Base-by-base conservation (phyloP, 1,140 invertebrate genomes). In the Drosophila lacertosa region DNA sequence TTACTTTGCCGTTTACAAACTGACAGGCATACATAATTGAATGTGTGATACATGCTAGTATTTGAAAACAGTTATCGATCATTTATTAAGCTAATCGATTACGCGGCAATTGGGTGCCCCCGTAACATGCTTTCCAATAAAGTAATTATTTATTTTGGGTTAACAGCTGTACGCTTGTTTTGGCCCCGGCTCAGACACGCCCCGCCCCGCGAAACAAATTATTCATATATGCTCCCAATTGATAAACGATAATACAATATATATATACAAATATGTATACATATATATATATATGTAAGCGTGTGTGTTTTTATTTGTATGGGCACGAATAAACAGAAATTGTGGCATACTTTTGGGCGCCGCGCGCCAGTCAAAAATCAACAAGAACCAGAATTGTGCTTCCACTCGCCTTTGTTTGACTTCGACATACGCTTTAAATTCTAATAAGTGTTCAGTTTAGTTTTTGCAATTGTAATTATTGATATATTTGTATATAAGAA, bases 221-320 rank as follows among this genome's bases (percentile, higher is more conserved):
- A 79, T 80, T 79, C 65, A 78, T 80, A 65, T 35, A 59, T 71
- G 77, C 77, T 57, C 33, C 77, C 59, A 80, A 80, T 80, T 80
- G 77, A 71, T 75, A 60, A 67, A 51, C 51, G 51, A 50, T 60
- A 80, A 54, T 42, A 33, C 44, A 71, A 71, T 53, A 39, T 39
- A 51, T n/a, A 44, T 26, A 20, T 18, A 16, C 24, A 16, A 4
- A 10, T n/a, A 16, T n/a, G 5, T 7, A 2, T 37, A 9, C 11
- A 53, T 1, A 53, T 32, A n/a, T n/a, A n/a, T n/a, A n/a, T n/a
- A n/a, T n/a, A n/a, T 26, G 4, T 26, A 6, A 2, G 7, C 7
- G 26, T 29, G 7, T 22, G 29, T 16, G n/a, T 35, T 7, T 39
- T 37, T 26, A 53, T 16, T 29, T 22, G 33, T 39, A 35, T 20